Base-by-base conservation (phyloP, 2,888 invertebrate species). In the Eupithecia abbreviata region DNA sequence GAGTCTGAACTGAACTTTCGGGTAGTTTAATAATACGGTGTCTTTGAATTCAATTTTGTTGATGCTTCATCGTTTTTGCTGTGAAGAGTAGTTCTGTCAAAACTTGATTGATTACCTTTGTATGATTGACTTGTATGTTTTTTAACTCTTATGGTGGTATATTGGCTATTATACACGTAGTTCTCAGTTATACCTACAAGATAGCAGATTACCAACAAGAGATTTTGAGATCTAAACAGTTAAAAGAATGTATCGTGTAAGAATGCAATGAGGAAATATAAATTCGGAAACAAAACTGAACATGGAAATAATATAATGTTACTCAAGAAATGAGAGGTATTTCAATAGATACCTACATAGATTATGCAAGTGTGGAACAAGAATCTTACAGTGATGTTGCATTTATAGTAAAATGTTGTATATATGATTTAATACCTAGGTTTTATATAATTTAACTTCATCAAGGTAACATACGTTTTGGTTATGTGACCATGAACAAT, bases 1-100 rank as follows among this genome's bases (percentile, higher is more conserved):
- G 74, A 74, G 51, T 42, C 65, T 72, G 71, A 74, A 77, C 12
- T 62, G 62, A 62, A 76, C 55, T 80, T 80, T 79, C 77, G 79
- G 76, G 51, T 73, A 71, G 68, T 77, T 72, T n/a, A 78, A 70
- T 77, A 74, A 71, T 62, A 45, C 41, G n/a, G 42, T 58, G 51
- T 65, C 9, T 73, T 73, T 68, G 42, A 73, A 75, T 70, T 73
- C 18, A 55, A 58, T 73, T 72, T 18, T 43, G 9, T 47, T 18
- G 49, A 51, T 13, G 49, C 42, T 62, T 76, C 6, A 41, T 58
- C 47, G 72, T 72, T 72, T 67, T 73, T 71, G 51, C 43, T 55
- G 55, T 42, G 47, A 66, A 72, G 68, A 71, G 49, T 74, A 71
- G 15, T 12, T 43, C 65, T 72, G 68, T 77, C 67, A 74, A 62